Evolutionary conservation across 2,797 vertebrate genomes (phyloP), one percentile per base, ranked within the genome.

Genomic region (Acanthis flammea): DNA sequence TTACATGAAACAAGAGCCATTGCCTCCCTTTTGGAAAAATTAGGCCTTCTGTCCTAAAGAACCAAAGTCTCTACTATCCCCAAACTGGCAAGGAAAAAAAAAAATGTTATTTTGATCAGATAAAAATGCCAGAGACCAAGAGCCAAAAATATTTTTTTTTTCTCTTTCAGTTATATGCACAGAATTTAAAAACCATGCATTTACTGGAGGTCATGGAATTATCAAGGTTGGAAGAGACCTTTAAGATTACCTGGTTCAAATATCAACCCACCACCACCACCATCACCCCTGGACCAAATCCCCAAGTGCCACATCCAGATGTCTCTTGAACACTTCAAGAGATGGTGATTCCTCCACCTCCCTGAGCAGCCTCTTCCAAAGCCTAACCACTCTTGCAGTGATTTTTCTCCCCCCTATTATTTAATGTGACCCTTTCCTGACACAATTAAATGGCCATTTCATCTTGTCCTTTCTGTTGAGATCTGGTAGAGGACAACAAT

Each of bases 91-190:
- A 54, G 22, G n/a, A 42, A 53, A 41, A 41, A 77, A 77, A 82
- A 10, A 12, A 6, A 14, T 11, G 14, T 11, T 76, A 3, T 18
- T 63, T 62, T 63, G 3, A 67, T 62, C 30, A 66, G 55, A 66
- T n/a, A 41, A 21, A 76, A 79, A 39, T 44, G 37, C 25, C 31
- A 63, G 48, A 55, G 16, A 74, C 4, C 16, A 63, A 47, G 11
- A 58, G 21, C 15, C 44, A 54, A 86, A 89, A 53, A 0, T 1
- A 4, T 3, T 5, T 2, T 31, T 24, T 5, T 45, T 57, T 67
- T 10, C 30, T 65, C 31, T 42, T 88, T 44, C 24, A 60, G 12
- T 33, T 48, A 30, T 4, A 61, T 2, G 4, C 17, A 67, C 3
- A 71, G 50, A 50, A 57, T 83, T 93, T 55, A 3, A 86, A 63